These are phyloP conservation scores for Podilymbus podiceps DNA, from an alignment of 2,113 vertebrate genomes.

Conservation along the genomic window DNA sequence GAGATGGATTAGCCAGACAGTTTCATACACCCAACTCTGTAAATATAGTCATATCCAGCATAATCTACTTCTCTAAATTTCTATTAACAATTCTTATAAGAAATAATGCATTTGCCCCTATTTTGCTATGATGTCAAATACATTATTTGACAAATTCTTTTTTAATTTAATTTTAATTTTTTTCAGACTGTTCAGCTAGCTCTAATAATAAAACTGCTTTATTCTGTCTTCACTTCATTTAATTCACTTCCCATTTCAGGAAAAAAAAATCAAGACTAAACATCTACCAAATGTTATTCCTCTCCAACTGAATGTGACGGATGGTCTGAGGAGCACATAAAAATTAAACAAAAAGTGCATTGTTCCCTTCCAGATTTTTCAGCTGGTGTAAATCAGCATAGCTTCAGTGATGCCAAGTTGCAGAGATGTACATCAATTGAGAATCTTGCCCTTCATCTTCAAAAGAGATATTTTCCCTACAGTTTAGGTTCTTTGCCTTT, in stretches of 20 bases:
- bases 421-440: slow-evolving; percentile 44
- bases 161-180: neutral
- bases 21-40: neutral
- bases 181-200: slow-evolving; percentile 9
- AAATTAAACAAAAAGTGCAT: slow-evolving; percentile 61
- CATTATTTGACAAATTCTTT: neutral
- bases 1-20: neutral
- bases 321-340: slow-evolving; percentile 47
- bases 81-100: neutral
- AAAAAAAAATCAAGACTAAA: slow-evolving; percentile 45
- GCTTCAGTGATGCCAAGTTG: slow-evolving; percentile 27
- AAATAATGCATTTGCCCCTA: neutral
- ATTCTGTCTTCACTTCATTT: slow-evolving; percentile 40
- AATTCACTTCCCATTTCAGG: slow-evolving; percentile 43
- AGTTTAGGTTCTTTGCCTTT: neutral
- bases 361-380: slow-evolving; percentile 62
- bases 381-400: slow-evolving; percentile 60
- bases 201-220: slow-evolving; percentile 35
- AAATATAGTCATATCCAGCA: neutral
- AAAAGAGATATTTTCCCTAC: neutral
- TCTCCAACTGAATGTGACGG: slow-evolving; percentile 36
- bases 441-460: slow-evolving; percentile 38
- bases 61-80: neutral
- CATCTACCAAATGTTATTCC: slow-evolving; percentile 58
- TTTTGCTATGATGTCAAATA: slow-evolving; percentile 22